Percentiles rank a stretch among this genome's conserved stretches.
Conservation (phyloP, 2,888 invertebrate species). For the Osmoderma eremita region DNA sequence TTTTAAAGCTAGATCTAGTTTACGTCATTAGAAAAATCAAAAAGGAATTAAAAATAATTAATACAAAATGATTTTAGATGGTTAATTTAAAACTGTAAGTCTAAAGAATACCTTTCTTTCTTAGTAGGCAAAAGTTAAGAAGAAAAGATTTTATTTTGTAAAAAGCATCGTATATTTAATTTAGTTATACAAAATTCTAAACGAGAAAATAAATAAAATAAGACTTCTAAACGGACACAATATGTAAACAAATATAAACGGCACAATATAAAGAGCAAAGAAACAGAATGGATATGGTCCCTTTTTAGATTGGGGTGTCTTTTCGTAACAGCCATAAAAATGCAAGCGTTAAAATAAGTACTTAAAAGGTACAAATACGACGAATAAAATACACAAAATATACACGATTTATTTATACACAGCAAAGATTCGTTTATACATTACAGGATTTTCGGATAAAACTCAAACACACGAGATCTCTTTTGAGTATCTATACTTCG, state of each 20-base stretch:
- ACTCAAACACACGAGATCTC: no score
- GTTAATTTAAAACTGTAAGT: no score
- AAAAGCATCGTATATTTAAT: constrained; percentile 26
- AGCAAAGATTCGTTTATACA: not conserved
- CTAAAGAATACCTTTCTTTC: no score
- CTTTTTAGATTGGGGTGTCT: constrained; percentile 42
- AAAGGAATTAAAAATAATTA: no score
- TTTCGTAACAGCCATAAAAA: constrained; percentile 53
- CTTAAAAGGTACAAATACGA: constrained; percentile 23
- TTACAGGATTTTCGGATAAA: no score
- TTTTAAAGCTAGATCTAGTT: no score
- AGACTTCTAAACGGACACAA: not conserved
- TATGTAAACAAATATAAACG: constrained; percentile 14
- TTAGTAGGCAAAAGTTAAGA: not conserved
- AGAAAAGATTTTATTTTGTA: constrained; percentile 10
- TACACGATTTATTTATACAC: constrained; percentile 29
- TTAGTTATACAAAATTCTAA: constrained; percentile 18
- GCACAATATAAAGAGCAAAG: constrained; percentile 22
- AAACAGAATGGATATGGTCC: constrained; percentile 29
- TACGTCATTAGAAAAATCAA: not conserved
- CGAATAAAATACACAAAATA: constrained; percentile 17
- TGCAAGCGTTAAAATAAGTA: constrained; percentile 62
- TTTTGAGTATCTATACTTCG: no score
- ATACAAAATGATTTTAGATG: no score
- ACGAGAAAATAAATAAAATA: constrained; percentile 21